A percentile compares a stretch with the other conserved stretches of the same genome.
These are phyloP conservation scores for Leptosomus discolor DNA, from an alignment of 2,113 vertebrate species.

Conservation along the genomic window DNA sequence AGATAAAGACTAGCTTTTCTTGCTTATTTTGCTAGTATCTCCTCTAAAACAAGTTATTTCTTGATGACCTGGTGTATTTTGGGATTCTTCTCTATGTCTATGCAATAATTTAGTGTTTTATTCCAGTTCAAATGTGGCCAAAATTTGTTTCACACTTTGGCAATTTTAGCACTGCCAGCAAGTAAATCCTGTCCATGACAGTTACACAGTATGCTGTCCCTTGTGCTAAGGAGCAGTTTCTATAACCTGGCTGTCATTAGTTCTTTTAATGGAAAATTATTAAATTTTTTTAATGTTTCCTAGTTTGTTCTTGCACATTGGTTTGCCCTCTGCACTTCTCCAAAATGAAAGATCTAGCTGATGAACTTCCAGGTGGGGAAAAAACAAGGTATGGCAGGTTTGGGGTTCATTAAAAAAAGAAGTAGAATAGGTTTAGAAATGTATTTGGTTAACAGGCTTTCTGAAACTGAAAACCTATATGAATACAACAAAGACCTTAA, in stretches of 20 bases:
- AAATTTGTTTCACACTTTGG: neutral
- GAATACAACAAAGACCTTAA: neutral
- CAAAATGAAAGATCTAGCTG: neutral
- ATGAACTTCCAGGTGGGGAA: neutral
- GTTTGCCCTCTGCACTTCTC: neutral
- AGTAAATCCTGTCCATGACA: neutral
- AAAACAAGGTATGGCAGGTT: neutral
- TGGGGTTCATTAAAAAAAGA: neutral
- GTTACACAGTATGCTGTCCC: neutral
- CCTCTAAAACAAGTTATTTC: neutral
- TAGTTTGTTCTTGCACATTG: neutral
- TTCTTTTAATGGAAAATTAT: neutral
- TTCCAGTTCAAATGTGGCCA: neutral
- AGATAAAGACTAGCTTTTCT: neutral
- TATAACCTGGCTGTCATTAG: neutral
- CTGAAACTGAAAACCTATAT: neutral
- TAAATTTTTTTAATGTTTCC: neutral
- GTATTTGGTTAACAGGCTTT: neutral
- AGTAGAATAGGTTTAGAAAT: neutral
- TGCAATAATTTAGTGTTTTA: neutral
- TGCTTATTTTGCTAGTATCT: neutral
- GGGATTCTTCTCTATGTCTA: neutral
- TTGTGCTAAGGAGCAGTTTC: neutral
- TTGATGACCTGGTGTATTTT: neutral
- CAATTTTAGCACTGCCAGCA: neutral